Evolutionary conservation across 2,113 vertebrate genomes (phyloP).

Genomic region (Zapus hudsonius): DNA sequence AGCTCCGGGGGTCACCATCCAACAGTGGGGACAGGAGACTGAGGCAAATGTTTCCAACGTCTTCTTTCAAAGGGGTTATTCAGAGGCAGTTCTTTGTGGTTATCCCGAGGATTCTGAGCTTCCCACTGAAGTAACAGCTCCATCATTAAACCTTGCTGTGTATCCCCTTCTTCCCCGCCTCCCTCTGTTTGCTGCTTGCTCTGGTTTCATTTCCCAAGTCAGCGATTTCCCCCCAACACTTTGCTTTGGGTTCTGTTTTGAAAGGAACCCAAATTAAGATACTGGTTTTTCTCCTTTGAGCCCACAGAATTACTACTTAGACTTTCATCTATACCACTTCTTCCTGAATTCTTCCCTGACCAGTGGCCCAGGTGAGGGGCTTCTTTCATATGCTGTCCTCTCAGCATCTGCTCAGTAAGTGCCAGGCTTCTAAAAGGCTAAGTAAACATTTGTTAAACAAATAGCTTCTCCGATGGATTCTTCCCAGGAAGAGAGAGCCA

Average conservation of each 20-base stretch:
- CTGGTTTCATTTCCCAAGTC: not conserved
- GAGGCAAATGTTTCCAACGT: not conserved
- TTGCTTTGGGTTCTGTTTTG: not conserved
- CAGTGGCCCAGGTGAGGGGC: not conserved
- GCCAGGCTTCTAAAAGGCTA: not conserved
- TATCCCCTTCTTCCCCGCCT: too few relatives aligned
- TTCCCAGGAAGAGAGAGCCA: conserved; percentile 41
- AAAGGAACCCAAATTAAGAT: not conserved
- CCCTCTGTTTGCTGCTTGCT: too few relatives aligned
- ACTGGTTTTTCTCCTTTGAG: not conserved
- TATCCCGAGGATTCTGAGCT: not conserved
- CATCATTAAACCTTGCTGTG: not conserved
- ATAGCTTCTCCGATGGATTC: not conserved
- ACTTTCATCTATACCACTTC: not conserved
- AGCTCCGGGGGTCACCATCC: not conserved
- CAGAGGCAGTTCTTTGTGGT: not conserved
- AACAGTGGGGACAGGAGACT: not conserved
- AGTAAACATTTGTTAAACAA: conserved; percentile 56
- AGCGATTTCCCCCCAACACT: not conserved
- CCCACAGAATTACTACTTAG: not conserved
- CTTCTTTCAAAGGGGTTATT: not conserved
- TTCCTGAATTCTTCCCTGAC: not conserved
- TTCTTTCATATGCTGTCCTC: not conserved
- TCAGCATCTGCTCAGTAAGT: not conserved
- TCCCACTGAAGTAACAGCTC: not conserved